Percentiles rank a stretch among this genome's conserved stretches.
Evolutionary conservation across 2,888 invertebrate genomes (phyloP).

Genomic region (Hypomecis punctinalis): DNA sequence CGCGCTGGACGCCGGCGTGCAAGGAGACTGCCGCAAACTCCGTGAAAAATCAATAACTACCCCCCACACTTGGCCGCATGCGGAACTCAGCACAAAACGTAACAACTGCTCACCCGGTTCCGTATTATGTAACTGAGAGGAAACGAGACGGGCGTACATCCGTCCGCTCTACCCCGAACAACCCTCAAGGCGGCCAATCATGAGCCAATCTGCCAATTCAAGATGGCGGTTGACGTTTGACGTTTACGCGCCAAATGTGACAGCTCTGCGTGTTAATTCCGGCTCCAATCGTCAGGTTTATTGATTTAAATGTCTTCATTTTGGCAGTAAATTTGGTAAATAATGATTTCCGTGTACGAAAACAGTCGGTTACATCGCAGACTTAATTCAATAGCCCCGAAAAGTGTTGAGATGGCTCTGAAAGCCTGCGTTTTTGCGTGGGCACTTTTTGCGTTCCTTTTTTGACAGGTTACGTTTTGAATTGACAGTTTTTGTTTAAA

Average conservation of each 20-base stretch:
- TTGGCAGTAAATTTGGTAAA: slow-evolving; percentile 52
- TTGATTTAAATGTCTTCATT: slow-evolving; percentile 74
- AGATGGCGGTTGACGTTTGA: slow-evolving; percentile 80
- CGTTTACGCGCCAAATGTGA: slow-evolving; percentile 82
- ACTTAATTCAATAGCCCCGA: slow-evolving; percentile 7
- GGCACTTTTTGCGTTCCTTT: slow-evolving; percentile 5
- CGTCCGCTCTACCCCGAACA: slow-evolving; percentile 58
- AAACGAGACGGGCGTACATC: slow-evolving; percentile 66
- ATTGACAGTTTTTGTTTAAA: slow-evolving; percentile 11
- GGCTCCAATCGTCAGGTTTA: slow-evolving; percentile 60
- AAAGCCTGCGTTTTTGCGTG: slow-evolving; percentile 4
- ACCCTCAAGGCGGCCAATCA: slow-evolving; percentile 71
- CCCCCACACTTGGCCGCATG: slow-evolving; percentile 75
- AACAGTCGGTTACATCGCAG: slow-evolving; percentile 13
- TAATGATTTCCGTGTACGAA: slow-evolving; percentile 47
- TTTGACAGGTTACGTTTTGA: background rate
- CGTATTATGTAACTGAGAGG: slow-evolving; percentile 76
- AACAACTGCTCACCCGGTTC: slow-evolving; percentile 80
- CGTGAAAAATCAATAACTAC: slow-evolving; percentile 80
- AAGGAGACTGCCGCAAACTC: slow-evolving; percentile 82
- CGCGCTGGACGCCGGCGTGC: slow-evolving; percentile 80
- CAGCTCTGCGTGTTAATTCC: slow-evolving; percentile 69
- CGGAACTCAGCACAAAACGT: slow-evolving; percentile 73
- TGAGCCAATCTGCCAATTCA: slow-evolving; percentile 67
- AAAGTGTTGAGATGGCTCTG: background rate